Evolutionary conservation across 2,888 invertebrate genomes (phyloP), one percentile per base, ranked within the genome.

Genomic region (Plusia festucae): DNA sequence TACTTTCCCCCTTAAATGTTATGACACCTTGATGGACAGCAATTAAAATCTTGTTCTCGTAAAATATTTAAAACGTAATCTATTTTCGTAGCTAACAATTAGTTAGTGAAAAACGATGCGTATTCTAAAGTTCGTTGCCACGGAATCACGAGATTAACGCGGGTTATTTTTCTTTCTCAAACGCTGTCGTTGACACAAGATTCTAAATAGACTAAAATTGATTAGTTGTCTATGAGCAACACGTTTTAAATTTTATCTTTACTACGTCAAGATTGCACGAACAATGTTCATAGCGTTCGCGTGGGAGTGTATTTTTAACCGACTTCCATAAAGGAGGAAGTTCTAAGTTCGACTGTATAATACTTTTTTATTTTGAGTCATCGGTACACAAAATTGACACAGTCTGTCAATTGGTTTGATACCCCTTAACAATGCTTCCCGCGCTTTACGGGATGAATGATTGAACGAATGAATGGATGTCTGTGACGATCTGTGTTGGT

Each of bases 381-480:
- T 67, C 62, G 59, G 62, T 52, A 24, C 53, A 68, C 59, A 54
- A 64, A 73, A 75, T 67, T 73, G 67, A 72, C 76, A 72, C 65
- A 55, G 62, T 56, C 60, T 62, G 70, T 75, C 79, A 72, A 68
- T 79, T 65, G 55, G 62, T 79, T 73, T 76, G 73, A 74, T 77
- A 74, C 70, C 69, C 76, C 66, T 54, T 64, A 70, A 76, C 76
- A 82, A 83, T 76, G 68, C 68, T 81, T 83, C 79, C 84, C 85
- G 84, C 83, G 85, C 83, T 82, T 83, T 79, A 68, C 78, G 66
- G 76, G 69, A 71, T 82, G 83, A 83, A 78, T 74, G 85, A 83
- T 80, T 80, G 85, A 86, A 80, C 80, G 85, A 79, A 67, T 84
- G 84, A 85, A 84, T 86, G 78, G 65, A 76, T 18, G 40, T 40